Conservation (phyloP, 2,113 vertebrate species). For the Hemichromis elongatus region DNA sequence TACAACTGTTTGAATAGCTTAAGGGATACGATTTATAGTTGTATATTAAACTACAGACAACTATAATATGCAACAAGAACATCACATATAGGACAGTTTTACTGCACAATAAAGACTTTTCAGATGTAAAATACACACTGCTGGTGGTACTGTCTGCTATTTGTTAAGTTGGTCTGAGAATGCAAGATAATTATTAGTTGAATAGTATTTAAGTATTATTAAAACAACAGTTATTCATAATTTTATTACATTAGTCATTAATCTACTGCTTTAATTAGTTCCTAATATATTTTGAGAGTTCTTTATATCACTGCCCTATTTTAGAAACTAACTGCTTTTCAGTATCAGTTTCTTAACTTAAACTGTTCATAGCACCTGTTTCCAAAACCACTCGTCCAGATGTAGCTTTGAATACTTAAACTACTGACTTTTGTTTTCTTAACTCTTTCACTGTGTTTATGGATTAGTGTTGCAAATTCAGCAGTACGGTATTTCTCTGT, state of each 20-base stretch:
- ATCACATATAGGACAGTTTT: neutral
- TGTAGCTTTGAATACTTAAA: conserved; percentile 3
- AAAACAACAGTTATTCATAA: neutral
- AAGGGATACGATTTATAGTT: neutral
- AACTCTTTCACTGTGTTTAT: neutral
- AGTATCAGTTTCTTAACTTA: neutral
- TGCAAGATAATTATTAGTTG: neutral
- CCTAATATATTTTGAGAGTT: neutral
- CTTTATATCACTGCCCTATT: neutral
- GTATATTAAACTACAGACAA: neutral
- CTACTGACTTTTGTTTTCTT: neutral
- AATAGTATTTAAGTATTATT: neutral
- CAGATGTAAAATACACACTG: neutral
- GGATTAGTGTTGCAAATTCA: too few relatives aligned
- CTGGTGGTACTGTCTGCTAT: neutral
- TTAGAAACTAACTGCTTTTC: neutral
- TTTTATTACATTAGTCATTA: neutral
- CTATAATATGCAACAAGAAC: neutral
- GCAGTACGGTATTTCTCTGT: neutral
- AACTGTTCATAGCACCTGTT: neutral
- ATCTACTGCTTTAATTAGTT: neutral
- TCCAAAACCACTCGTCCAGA: neutral
- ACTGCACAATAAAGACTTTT: neutral
- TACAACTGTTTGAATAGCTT: neutral
- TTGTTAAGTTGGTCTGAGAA: neutral